phyloP scores from a whole-genome alignment of 1,140 invertebrate species.

The Melanaphis sacchari region DNA sequence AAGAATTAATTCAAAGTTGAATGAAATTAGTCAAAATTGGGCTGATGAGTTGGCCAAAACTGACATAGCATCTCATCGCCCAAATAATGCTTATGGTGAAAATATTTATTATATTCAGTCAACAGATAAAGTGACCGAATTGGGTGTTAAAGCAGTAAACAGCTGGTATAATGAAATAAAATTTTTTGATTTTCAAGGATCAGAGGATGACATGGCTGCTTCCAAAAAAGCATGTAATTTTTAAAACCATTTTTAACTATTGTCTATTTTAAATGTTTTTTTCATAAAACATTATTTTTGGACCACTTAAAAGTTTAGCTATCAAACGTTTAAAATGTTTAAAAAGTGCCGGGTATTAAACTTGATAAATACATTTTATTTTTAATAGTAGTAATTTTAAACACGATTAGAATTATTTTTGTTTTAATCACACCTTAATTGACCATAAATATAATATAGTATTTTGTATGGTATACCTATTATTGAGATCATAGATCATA shows the following conservation, averaged over 20 bases:
- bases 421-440: too few relatives aligned
- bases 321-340: neutral
- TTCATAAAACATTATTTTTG: too few relatives aligned
- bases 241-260: neutral
- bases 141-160: neutral
- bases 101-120: neutral
- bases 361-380: neutral
- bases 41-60: neutral
- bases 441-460: neutral
- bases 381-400: too few relatives aligned
- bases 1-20: neutral
- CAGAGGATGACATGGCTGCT: neutral
- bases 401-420: too few relatives aligned
- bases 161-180: neutral
- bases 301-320: neutral
- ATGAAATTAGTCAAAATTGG: neutral
- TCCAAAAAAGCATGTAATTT: slow-evolving; percentile 11
- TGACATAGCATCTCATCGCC: neutral
- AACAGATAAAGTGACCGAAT: neutral
- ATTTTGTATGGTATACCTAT: neutral
- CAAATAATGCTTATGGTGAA: neutral
- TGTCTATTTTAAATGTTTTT: too few relatives aligned
- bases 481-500: neutral
- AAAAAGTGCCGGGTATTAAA: too few relatives aligned
- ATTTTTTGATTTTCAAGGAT: slow-evolving; percentile 27